A percentile compares a stretch with the other conserved stretches of the same genome.
Evolutionary conservation across 1,140 invertebrate genomes (phyloP).

Genomic region (Zaprionus capensis): DNA sequence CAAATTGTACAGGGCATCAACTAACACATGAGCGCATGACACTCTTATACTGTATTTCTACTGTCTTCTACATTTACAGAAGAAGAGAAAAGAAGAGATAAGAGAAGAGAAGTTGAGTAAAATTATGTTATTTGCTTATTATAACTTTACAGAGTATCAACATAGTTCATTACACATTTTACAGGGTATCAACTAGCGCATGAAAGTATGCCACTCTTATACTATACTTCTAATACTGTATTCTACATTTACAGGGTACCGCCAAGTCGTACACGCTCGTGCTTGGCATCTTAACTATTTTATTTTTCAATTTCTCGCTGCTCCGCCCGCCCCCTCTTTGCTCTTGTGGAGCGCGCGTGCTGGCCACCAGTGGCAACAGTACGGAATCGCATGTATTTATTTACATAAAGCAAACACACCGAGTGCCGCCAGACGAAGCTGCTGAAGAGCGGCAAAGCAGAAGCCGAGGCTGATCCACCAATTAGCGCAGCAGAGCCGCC

Average conservation of each 20-base stretch:
- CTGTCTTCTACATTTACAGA: neutral
- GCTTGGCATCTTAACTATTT: conserved; percentile 5
- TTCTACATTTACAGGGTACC: conserved; percentile 4
- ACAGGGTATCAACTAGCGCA: neutral
- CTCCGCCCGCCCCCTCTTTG: conserved; percentile 6
- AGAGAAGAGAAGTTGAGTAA: no score
- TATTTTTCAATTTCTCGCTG: conserved; percentile 31
- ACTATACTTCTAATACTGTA: no score
- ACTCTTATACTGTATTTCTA: no score
- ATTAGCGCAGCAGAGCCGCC: conserved; percentile 57
- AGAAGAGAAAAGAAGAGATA: no score
- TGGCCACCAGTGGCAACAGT: conserved; percentile 42
- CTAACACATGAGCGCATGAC: neutral
- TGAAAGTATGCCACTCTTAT: neutral
- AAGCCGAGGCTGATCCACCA: conserved; percentile 60
- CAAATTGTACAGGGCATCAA: neutral
- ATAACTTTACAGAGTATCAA: no score
- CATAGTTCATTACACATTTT: no score
- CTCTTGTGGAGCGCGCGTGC: conserved; percentile 53
- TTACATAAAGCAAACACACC: conserved; percentile 50
- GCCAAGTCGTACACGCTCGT: neutral
- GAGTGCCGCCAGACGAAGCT: conserved; percentile 8
- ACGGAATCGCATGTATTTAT: conserved; percentile 50
- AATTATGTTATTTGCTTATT: no score
- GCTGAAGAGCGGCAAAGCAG: conserved; percentile 22